These are phyloP conservation scores for Larimichthys polyactis DNA, from an alignment of 2,113 vertebrate species.

Conservation along the genomic window DNA sequence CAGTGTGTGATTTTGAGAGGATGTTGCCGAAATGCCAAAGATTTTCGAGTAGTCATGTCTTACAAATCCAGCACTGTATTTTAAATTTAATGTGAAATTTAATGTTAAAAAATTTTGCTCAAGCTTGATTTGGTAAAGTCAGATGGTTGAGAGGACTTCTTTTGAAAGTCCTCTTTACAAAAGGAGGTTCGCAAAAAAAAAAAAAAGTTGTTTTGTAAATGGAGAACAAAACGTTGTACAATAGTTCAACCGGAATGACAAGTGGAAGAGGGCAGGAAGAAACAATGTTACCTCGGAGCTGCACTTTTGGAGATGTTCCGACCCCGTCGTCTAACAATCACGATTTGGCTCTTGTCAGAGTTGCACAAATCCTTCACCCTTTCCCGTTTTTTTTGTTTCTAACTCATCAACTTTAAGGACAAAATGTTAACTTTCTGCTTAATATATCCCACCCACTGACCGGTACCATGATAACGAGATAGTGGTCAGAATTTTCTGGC, in stretches of 20 bases:
- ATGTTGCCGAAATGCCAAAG: constrained; percentile 1
- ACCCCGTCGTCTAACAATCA: no score
- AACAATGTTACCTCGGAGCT: neutral
- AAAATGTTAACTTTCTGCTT: no score
- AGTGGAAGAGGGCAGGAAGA: neutral
- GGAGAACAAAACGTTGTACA: neutral
- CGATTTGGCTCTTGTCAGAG: no score
- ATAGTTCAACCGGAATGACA: neutral
- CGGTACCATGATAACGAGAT: no score
- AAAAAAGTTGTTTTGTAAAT: neutral
- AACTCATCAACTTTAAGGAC: no score
- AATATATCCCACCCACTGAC: no score
- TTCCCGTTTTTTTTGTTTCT: no score
- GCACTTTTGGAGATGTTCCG: no score
- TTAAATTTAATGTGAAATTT: neutral
- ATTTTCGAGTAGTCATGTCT: neutral
- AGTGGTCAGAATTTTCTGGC: no score
- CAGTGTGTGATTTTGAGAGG: neutral
- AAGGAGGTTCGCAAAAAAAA: neutral
- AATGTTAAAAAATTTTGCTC: no score
- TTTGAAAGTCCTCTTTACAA: neutral
- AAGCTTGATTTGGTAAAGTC: neutral
- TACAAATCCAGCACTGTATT: neutral
- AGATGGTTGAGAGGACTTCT: neutral
- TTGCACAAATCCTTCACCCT: no score